Conservation (phyloP, 1,140 invertebrate species). For the Centruroides vittatus region DNA sequence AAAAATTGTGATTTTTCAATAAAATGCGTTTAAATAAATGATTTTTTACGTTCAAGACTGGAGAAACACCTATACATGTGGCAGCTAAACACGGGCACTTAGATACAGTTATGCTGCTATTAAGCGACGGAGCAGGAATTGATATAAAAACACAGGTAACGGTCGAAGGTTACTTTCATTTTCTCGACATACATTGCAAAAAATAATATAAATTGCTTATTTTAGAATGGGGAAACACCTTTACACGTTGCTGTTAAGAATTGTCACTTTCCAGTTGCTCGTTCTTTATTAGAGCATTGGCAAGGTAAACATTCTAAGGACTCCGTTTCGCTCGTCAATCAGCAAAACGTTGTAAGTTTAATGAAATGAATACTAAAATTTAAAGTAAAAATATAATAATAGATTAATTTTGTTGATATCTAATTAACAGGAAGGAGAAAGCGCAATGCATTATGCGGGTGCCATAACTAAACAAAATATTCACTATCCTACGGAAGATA, state of each 20-base stretch:
- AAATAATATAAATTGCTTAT: not conserved
- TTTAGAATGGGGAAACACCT: conserved; percentile 34
- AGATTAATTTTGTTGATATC: conserved; percentile 7
- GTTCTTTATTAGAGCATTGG: conserved; percentile 28
- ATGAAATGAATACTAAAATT: not conserved
- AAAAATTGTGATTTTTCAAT: too few species aligned
- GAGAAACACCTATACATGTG: conserved; percentile 78
- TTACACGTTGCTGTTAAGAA: conserved; percentile 36
- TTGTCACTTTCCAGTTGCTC: conserved; percentile 34
- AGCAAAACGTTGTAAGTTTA: conserved; percentile 30
- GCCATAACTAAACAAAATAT: conserved; percentile 34
- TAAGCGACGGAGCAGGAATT: conserved; percentile 84
- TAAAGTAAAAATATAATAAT: not conserved
- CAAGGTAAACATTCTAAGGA: conserved; percentile 11
- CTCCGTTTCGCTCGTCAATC: conserved; percentile 30
- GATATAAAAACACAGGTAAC: conserved; percentile 43
- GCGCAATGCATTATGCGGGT: conserved; percentile 66
- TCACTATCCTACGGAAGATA: conserved; percentile 56
- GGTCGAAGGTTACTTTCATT: too few species aligned
- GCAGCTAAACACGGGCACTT: conserved; percentile 78
- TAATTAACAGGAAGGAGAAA: conserved; percentile 62
- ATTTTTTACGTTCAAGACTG: conserved; percentile 47
- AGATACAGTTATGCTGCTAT: conserved; percentile 61
- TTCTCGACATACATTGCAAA: too few species aligned
- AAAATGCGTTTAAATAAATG: too few species aligned